phyloP scores from a whole-genome alignment of 2,888 invertebrate species.

The Mactromeris polynyma region DNA sequence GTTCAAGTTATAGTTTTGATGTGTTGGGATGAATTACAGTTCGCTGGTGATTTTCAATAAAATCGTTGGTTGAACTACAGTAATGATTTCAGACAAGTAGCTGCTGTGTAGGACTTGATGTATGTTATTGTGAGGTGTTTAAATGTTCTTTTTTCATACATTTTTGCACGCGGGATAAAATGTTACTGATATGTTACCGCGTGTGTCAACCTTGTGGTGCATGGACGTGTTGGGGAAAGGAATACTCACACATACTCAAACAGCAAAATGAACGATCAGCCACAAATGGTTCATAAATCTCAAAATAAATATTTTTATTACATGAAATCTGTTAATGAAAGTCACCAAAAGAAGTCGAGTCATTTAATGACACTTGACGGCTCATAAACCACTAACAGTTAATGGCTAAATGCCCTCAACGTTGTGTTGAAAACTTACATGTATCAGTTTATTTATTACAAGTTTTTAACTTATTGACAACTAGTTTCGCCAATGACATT shows the following conservation, averaged over 20 bases:
- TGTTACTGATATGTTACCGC: too few species aligned
- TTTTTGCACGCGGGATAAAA: neutral
- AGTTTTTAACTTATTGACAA: too few species aligned
- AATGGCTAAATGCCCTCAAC: neutral
- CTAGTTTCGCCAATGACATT: too few species aligned
- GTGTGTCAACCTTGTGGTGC: too few species aligned
- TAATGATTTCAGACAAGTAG: neutral
- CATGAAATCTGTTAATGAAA: too few species aligned
- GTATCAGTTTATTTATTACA: neutral
- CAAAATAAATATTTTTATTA: too few species aligned
- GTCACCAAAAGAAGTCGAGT: neutral
- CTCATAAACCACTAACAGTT: neutral
- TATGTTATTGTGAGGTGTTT: neutral
- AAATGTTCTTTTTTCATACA: too few species aligned
- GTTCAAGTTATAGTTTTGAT: slow-evolving; percentile 5
- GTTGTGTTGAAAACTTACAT: neutral
- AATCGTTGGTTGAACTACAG: neutral
- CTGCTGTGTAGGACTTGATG: neutral
- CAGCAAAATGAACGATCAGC: neutral
- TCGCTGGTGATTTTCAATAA: neutral
- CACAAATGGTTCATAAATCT: neutral
- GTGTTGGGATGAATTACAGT: neutral
- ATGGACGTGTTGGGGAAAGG: too few species aligned
- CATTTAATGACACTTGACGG: neutral
- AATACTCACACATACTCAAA: too few species aligned